Evolutionary conservation across 2,113 vertebrate species (phyloP), one percentile per base, ranked within the genome.

Genomic region (Alectura lathami): DNA sequence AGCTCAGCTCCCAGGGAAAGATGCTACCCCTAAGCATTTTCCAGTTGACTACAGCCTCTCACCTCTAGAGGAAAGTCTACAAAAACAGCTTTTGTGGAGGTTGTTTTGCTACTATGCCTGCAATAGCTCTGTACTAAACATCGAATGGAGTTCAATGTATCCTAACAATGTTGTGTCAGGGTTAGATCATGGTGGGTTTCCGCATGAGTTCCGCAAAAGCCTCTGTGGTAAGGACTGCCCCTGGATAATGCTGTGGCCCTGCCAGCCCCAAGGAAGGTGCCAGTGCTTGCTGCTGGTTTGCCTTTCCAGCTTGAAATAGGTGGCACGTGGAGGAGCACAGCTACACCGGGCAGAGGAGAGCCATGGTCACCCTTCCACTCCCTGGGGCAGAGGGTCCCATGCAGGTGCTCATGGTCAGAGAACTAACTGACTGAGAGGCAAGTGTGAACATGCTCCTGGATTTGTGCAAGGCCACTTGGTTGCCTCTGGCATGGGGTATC

Each of bases 191-290:
- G 43, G 10, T 36, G 38, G 9, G 11, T 60, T 70, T 54, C 50
- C 7, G 0, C 26, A 27, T 20, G 22, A 64, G 48, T n/a, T n/a
- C n/a, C n/a, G n/a, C 30, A 48, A 47, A 78, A 75, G 13, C 24
- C 34, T 36, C 0, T 0, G 0, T 43, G n/a, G 8, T 64, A 60
- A 66, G 30, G 16, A 36, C 20, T 43, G 54, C 29, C 91, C 29
- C 72, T 78, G 47, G 32, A 23, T 59, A 26, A 14, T 23, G 32
- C 40, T 14, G 16, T 0, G 6, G 11, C 4, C 5, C 16, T 18
- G 14, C 9, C 11, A 47, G 30, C 43, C 18, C 43, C 32, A 8
- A 22, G 11, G 9, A 82, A 21, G 21, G 12, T 84, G 57, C 11
- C 30, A 26, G 0, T 64, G 13, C 26, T 79, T 18, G 5, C 40